phyloP scores from a whole-genome alignment of 2,797 vertebrate species.

The Lagodon rhomboides region DNA sequence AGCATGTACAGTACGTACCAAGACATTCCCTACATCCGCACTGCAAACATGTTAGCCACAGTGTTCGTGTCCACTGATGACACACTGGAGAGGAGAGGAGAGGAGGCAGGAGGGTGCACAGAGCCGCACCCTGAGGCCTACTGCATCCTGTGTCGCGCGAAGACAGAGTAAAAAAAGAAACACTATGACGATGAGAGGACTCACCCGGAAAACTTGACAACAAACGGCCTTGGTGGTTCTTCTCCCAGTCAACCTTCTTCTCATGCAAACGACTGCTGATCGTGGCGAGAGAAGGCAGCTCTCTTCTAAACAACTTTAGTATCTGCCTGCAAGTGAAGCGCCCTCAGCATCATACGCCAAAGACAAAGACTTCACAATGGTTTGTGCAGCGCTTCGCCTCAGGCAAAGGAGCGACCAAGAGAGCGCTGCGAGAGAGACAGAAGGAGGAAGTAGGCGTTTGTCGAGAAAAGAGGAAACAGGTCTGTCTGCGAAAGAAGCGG shows the following conservation, averaged over 20 bases:
- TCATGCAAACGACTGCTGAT: conserved; percentile 8
- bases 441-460: conserved; percentile 89
- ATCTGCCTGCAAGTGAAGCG: conserved; percentile 31
- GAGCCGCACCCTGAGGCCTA: conserved; percentile 78
- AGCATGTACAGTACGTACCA: conserved; percentile 16
- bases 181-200: conserved; percentile 51
- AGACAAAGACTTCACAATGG: conserved; percentile 53
- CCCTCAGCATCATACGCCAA: conserved; percentile 55
- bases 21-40: conserved; percentile 26
- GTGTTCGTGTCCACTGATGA: conserved; percentile 30
- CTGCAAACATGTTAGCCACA: conserved; percentile 47
- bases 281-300: not conserved
- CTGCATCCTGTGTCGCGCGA: conserved; percentile 63
- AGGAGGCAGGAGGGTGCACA: conserved; percentile 47
- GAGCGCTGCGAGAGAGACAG: conserved; percentile 64
- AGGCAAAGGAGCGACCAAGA: conserved; percentile 50
- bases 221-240: conserved; percentile 22
- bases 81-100: conserved; percentile 44
- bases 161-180: conserved; percentile 27
- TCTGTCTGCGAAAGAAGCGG: conserved; percentile 70
- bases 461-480: conserved; percentile 83
- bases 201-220: conserved; percentile 79
- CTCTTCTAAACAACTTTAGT: conserved; percentile 30
- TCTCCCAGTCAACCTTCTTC: conserved; percentile 41
- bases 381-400: conserved; percentile 50